Percentiles rank a stretch among this genome's conserved stretches.
phyloP scores from a whole-genome alignment of 2,888 invertebrate genomes.

The Leistus spinibarbis region DNA sequence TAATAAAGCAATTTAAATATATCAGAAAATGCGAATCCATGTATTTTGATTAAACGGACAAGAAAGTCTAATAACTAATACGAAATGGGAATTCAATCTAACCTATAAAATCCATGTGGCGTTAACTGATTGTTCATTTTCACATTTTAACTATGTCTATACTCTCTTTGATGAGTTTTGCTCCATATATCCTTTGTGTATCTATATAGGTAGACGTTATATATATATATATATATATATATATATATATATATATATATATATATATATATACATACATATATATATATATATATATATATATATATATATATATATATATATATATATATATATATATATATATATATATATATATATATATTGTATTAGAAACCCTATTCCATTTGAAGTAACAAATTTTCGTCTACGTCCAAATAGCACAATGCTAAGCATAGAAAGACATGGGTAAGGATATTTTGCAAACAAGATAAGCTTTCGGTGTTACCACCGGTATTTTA shows the following conservation, averaged over 20 bases:
- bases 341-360: not conserved
- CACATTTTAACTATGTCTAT: not conserved
- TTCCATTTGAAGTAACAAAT: slow-evolving; percentile 30
- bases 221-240: slow-evolving; percentile 16
- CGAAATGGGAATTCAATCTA: not conserved
- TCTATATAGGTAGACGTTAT: slow-evolving; percentile 19
- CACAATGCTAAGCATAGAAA: not conserved
- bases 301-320: slow-evolving; percentile 16
- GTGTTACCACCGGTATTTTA: slow-evolving; percentile 13
- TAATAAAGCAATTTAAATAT: too few species aligned
- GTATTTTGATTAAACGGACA: too few species aligned
- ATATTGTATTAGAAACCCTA: slow-evolving; percentile 22
- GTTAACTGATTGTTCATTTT: not conserved
- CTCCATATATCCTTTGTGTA: not conserved
- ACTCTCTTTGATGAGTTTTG: not conserved
- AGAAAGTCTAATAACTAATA: too few species aligned
- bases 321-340: not conserved
- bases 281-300: slow-evolving; percentile 29
- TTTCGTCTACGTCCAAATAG: slow-evolving; percentile 6
- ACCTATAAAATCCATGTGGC: not conserved
- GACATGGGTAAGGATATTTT: slow-evolving; percentile 27
- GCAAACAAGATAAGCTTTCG: slow-evolving; percentile 31
- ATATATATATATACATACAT: too few species aligned
- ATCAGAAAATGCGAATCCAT: too few species aligned
- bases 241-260: not conserved